Evolutionary conservation across 2,797 vertebrate genomes (phyloP).

Genomic region (Poeciliopsis turneri): DNA sequence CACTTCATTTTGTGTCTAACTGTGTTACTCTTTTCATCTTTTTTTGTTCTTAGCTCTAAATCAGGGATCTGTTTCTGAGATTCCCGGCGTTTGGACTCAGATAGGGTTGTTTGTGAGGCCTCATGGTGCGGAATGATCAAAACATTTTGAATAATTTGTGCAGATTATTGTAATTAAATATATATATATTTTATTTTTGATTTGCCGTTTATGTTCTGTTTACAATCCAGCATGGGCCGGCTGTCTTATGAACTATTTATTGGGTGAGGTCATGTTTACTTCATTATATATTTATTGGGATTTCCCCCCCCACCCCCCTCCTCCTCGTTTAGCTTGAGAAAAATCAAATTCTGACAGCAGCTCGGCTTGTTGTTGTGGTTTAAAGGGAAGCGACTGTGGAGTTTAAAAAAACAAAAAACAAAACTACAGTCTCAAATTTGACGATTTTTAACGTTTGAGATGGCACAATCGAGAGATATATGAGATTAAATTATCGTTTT

Average conservation of each 20-base stretch:
- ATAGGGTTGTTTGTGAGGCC: conserved; percentile 53
- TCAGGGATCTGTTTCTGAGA: conserved; percentile 71
- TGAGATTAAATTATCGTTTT: conserved; percentile 76
- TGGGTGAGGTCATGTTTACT: conserved; percentile 95
- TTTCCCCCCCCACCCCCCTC: conserved; percentile 82
- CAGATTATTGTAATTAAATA: conserved; percentile 61
- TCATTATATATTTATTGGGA: conserved; percentile 98
- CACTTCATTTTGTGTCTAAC: conserved; percentile 89
- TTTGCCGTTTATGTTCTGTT: conserved; percentile 68
- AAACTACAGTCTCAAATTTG: conserved; percentile 58
- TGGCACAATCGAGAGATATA: conserved; percentile 84
- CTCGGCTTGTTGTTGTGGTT: conserved; percentile 72
- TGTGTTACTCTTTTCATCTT: conserved; percentile 88
- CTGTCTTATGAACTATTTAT: conserved; percentile 89
- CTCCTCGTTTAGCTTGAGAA: conserved; percentile 82
- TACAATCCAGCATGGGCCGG: conserved; percentile 81
- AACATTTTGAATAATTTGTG: conserved; percentile 56
- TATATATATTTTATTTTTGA: conserved; percentile 45
- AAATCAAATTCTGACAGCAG: conserved; percentile 81
- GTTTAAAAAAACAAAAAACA: conserved; percentile 15
- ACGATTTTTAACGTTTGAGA: conserved; percentile 71
- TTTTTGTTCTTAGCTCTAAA: conserved; percentile 83
- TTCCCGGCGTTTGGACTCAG: conserved; percentile 54
- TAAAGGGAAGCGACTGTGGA: conserved; percentile 70
- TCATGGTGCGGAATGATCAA: conserved; percentile 44